Base-by-base conservation (phyloP, 2,113 vertebrate species). In the Alosa alosa region DNA sequence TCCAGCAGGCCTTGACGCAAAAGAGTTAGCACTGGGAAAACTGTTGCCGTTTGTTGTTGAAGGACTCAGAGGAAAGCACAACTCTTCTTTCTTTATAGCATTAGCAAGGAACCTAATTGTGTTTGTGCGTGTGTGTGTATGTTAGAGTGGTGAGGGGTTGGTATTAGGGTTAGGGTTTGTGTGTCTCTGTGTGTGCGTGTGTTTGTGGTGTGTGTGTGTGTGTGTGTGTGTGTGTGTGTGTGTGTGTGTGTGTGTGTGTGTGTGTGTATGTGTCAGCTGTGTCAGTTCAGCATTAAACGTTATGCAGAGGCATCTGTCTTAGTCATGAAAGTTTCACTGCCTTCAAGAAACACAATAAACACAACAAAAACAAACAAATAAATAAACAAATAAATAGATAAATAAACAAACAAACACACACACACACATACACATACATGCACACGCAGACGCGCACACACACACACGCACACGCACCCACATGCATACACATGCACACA, bases 271-370 rank as follows among this genome's bases (percentile, higher is more conserved):
- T 72, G n/a, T 72, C n/a, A 13, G 64, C 17, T 72, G n/a, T 72
- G 64, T 72, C 72, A 39, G 72, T 36, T 15, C 0, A 36, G 31
- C 31, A 13, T 36, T 75, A 72, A 52, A 22, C 31, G 39, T 75
- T 78, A 78, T 78, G 36, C 72, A 5, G 72, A 39, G 36, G 72
- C 72, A 78, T 78, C 72, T 78, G 72, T 78, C 72, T 41, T 39
- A 36, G 31, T 36, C 9, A 6, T 78, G 72, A 20, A 84, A 25
- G 36, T 49, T 86, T 88, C 9, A 6, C 4, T 17, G 60, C 44
- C 83, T 89, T 86, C 45, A 89, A 81, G 72, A 84, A 88, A 87
- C 31, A 78, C 10, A 78, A 78, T 31, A 72, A n/a, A 72, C 6
- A n/a, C n/a, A 31, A 72, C 2, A 72, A 11, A 72, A 72, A 72